Evolutionary conservation across 53 echinoderm and acorn worm species (phyloP).

Genomic region (Holothuria scabra): DNA sequence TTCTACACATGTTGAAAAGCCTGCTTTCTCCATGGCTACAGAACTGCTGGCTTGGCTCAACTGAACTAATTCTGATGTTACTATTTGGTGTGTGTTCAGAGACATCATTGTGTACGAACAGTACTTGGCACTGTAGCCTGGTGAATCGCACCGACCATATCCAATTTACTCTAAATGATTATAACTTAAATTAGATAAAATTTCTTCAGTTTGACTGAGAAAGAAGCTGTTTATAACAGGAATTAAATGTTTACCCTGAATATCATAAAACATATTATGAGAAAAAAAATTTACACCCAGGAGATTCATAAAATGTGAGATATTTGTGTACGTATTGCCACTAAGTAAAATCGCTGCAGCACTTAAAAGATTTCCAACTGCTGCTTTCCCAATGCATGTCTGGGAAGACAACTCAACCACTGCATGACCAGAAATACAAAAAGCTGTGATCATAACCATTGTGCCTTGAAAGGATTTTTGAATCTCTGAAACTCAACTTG

Average conservation of each 20-base stretch:
- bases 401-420: too few species aligned
- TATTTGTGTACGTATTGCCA: constrained; percentile 12
- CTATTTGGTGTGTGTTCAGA: neutral
- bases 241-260: neutral
- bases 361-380: neutral
- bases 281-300: constrained; percentile 6
- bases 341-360: neutral
- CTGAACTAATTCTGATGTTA: constrained; percentile 18
- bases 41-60: constrained; percentile 43
- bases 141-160: constrained; percentile 49
- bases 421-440: too few species aligned
- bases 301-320: neutral
- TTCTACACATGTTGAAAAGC: constrained; percentile 26
- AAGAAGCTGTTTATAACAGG: constrained; percentile 7
- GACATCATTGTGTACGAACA: constrained; percentile 37
- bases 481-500: too few species aligned
- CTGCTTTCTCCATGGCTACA: constrained; percentile 52
- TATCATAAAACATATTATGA: neutral
- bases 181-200: neutral
- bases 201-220: too few species aligned
- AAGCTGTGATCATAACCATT: too few species aligned
- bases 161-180: constrained; percentile 1
- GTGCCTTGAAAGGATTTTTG: too few species aligned
- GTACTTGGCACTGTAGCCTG: constrained; percentile 46
- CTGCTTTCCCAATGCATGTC: too few species aligned